Evolutionary conservation across 2,113 vertebrate species (phyloP), one percentile per base, ranked within the genome.

Genomic region (Accipiter cooperii): DNA sequence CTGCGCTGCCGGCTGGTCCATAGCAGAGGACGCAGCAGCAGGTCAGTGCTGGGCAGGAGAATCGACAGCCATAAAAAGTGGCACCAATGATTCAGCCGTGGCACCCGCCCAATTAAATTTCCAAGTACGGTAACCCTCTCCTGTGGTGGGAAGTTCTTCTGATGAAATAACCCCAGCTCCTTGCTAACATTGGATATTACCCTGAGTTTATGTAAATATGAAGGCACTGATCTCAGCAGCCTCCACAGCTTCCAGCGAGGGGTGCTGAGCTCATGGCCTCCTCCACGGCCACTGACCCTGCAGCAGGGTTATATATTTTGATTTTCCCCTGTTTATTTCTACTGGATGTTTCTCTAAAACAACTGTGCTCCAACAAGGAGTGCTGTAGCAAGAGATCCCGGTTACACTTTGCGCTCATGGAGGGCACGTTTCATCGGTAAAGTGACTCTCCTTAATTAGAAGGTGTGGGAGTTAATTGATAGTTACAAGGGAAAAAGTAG

Each of bases 351-450:
- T 44, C 55, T 83, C 75, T 54, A 26, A 64, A 85, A 36, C 61
- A 75, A 28, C n/a, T 6, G 17, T 42, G 69, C 46, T 73, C 34
- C 69, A 65, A 7, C 0, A 2, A 60, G 31, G 24, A 17, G 20
- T 6, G 58, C 77, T 71, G 47, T 17, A 58, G 71, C 22, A 57
- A 49, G 46, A 83, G 36, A 16, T 4, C 13, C 29, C 1, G 1
- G 64, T 26, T 12, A 7, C 34, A 5, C 36, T 42, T 38, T 21
- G 21, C 1, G 1, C 18, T 71, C 20, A 22, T 1, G 6, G 33
- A 75, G 26, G 33, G 42, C 54, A 46, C 2, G 1, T 38, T 79
- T 33, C 0, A 0, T n/a, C 46, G 26, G 34, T 19, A 12, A 69
- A 77, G 9, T 13, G 49, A 46, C 36, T 70, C 49, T 13, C n/a